Evolutionary conservation across 1,140 invertebrate genomes (phyloP).

Genomic region (Thaumetopoea pityocampa): DNA sequence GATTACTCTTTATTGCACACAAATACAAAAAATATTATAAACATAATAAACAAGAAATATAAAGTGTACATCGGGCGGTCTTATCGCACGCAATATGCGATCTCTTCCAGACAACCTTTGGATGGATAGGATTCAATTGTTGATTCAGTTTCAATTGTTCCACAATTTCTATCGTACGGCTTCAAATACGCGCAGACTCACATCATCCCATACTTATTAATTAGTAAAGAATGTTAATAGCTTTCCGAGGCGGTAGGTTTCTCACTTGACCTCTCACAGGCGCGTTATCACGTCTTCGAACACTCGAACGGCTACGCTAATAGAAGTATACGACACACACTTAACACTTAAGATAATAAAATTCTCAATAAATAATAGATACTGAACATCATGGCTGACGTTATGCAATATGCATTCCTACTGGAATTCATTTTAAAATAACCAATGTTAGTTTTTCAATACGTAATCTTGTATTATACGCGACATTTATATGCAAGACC

Average conservation of each 20-base stretch:
- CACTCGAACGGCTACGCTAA: slow-evolving; percentile 27
- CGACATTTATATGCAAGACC: slow-evolving; percentile 16
- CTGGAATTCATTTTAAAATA: slow-evolving; percentile 15
- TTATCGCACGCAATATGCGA: slow-evolving; percentile 2
- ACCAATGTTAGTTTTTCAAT: slow-evolving; percentile 18
- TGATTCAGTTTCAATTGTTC: slow-evolving; percentile 22
- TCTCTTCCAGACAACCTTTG: no score
- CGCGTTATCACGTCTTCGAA: slow-evolving; percentile 25
- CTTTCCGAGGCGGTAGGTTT: slow-evolving; percentile 37
- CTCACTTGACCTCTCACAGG: slow-evolving; percentile 38
- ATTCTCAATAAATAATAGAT: slow-evolving; percentile 27
- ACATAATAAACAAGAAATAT: no score
- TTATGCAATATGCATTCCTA: slow-evolving; percentile 26
- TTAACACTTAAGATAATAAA: slow-evolving; percentile 27
- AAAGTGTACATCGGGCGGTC: slow-evolving; percentile 5
- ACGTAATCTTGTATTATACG: slow-evolving; percentile 10
- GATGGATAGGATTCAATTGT: slow-evolving; percentile 1
- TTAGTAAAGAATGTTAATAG: slow-evolving; percentile 49
- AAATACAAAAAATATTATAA: no score
- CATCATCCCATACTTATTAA: slow-evolving; percentile 25
- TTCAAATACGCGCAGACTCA: slow-evolving; percentile 9
- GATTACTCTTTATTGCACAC: no score
- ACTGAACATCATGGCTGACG: slow-evolving; percentile 14
- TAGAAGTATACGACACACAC: slow-evolving; percentile 20
- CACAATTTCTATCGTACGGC: slow-evolving; percentile 28